Base-by-base conservation (phyloP, 2,888 invertebrate genomes). In the Drosophila flavopinicola region DNA sequence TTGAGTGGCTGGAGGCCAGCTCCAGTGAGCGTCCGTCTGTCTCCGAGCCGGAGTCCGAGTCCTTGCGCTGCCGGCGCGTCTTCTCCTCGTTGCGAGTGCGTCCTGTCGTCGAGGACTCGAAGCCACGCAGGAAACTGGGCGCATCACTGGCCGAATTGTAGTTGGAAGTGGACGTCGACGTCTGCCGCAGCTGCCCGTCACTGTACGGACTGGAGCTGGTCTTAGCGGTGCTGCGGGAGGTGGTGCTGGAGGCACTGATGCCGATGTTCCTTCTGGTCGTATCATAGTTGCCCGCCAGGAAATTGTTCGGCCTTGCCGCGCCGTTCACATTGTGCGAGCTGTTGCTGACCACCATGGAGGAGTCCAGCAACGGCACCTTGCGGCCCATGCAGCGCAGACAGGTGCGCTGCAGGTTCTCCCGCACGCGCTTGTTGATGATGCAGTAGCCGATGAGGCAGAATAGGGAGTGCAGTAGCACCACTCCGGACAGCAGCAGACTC, bases 171-270 rank as follows among this genome's bases (percentile, higher is more conserved):
- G 96, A 96, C 0, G 96, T 96, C 25, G 95, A 95, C 0, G 96
- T 96, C 88, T 96, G 95, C 0, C 96, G 93, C 10, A 96, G 92
- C 80, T 96, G 96, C 0, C 95, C 95, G 79, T 97, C 96, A 88
- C 96, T 94, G 88, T 98, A 98, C 7, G 97, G 97, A 90, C 97
- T 97, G 24, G 97, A 97, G 82, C 97, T 96, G 10, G 98, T 98
- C 91, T 98, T 98, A 44, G 96, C 97, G 0, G 98, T 98, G 25
- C 98, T 98, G 69, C 97, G 93, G 1, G 97, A 98, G 0, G 98
- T 98, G 0, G 98, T 98, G 63, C 97, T 97, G 0, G 98, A 97
- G 0, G 98, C 97, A 9, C 98, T 98, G 78, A 98, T 98, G 27
- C 98, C 98, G 66, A 98, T 95, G 89, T 96, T 96, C 42, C 96